Evolutionary conservation across 2,797 vertebrate species (phyloP).

Genomic region (Clarias fuscus): DNA sequence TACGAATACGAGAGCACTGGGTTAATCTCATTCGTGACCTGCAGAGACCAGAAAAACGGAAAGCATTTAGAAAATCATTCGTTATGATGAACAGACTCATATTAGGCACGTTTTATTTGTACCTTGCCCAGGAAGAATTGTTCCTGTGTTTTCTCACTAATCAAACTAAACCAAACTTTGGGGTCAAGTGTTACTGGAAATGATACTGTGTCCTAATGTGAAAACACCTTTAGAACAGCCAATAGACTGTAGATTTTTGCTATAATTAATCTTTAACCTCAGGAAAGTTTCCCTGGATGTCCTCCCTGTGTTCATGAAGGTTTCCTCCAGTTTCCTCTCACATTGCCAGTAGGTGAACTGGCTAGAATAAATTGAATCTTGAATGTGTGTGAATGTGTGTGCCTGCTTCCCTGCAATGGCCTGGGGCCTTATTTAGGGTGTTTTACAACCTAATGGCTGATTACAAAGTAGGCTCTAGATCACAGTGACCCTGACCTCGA

Average conservation of each 20-base stretch:
- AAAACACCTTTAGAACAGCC: not conserved
- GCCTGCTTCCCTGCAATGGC: not conserved
- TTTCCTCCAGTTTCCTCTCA: not conserved
- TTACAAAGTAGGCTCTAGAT: not conserved
- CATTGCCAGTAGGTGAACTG: not conserved
- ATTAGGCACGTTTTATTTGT: too few relatives aligned
- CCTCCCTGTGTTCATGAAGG: not conserved
- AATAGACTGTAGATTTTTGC: not conserved
- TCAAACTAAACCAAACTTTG: too few relatives aligned
- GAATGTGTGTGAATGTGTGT: not conserved
- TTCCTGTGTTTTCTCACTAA: too few relatives aligned
- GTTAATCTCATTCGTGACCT: slow-evolving; percentile 93
- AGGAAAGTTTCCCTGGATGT: not conserved
- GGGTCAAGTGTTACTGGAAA: too few relatives aligned
- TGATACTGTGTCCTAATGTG: not conserved
- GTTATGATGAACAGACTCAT: not conserved
- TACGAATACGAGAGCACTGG: slow-evolving; percentile 92
- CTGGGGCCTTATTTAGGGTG: not conserved
- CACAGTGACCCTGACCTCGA: not conserved
- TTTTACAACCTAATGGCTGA: not conserved
- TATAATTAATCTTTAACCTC: not conserved
- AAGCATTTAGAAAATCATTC: not conserved
- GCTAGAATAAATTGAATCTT: not conserved
- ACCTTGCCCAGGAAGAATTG: too few relatives aligned
- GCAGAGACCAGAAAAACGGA: slow-evolving; percentile 36